phyloP scores from a whole-genome alignment of 1,140 invertebrate species.

The Drosophila biarmipes region DNA sequence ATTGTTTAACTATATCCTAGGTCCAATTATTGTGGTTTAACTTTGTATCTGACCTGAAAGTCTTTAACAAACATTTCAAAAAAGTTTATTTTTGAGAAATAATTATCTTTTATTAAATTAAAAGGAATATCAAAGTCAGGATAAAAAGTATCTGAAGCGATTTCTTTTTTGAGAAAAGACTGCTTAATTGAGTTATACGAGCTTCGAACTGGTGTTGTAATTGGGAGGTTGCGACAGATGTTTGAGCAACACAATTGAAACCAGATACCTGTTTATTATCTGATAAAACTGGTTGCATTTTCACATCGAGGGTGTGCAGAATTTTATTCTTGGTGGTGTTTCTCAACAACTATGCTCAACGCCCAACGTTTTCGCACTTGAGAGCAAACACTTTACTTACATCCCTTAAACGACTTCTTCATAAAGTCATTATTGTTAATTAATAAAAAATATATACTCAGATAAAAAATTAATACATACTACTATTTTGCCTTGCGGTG shows the following conservation, averaged over 20 bases:
- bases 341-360: neutral
- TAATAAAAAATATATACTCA: neutral
- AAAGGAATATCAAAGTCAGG: neutral
- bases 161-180: neutral
- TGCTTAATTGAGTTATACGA: slow-evolving; percentile 16
- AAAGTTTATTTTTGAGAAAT: neutral
- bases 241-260: slow-evolving; percentile 19
- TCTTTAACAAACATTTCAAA: no score
- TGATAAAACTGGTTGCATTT: slow-evolving; percentile 16
- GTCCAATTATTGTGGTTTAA: no score
- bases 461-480: no score
- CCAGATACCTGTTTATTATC: slow-evolving; percentile 29
- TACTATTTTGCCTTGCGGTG: no score
- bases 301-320: slow-evolving; percentile 2
- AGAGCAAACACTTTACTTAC: slow-evolving; percentile 5
- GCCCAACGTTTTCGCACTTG: slow-evolving; percentile 1
- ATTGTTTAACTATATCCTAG: no score
- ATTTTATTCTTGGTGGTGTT: slow-evolving; percentile 11
- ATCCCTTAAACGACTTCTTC: neutral
- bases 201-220: slow-evolving; percentile 1
- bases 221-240: slow-evolving; percentile 21
- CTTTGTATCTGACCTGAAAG: no score
- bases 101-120: neutral
- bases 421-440: neutral
- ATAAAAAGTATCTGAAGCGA: neutral